Evolutionary conservation across 2,797 vertebrate genomes (phyloP).

Genomic region (Girardinus metallicus): DNA sequence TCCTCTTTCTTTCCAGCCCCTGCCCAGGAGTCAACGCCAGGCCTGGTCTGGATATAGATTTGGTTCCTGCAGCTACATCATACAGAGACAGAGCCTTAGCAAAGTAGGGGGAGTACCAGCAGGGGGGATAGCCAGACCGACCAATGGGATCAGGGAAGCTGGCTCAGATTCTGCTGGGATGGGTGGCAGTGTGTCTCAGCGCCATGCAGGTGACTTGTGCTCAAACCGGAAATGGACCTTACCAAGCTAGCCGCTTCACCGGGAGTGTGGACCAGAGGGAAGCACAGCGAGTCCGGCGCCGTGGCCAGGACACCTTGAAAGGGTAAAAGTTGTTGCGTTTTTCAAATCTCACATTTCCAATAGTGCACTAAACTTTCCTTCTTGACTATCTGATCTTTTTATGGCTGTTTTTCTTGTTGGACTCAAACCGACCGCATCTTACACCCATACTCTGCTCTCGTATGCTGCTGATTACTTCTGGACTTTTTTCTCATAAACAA

Average conservation of each 20-base stretch:
- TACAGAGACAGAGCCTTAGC: conserved; percentile 26
- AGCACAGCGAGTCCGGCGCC: conserved; percentile 86
- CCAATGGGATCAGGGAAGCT: conserved; percentile 84
- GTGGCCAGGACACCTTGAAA: conserved; percentile 90
- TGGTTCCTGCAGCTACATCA: conserved; percentile 41
- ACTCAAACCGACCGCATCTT: conserved; percentile 56
- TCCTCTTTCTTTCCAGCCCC: conserved; percentile 53
- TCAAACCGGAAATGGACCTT: conserved; percentile 78
- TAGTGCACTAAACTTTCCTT: conserved; percentile 7
- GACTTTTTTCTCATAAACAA: conserved; percentile 75
- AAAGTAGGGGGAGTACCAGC: conserved; percentile 25
- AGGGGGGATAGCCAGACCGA: conserved; percentile 64
- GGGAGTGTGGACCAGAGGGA: conserved; percentile 82
- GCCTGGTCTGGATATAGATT: conserved; percentile 64
- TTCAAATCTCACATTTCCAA: conserved; percentile 10
- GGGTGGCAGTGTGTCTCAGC: conserved; percentile 76
- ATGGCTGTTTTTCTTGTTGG: conserved; percentile 66
- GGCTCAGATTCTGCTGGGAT: conserved; percentile 87
- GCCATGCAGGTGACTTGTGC: conserved; percentile 61
- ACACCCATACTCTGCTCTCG: conserved; percentile 52
- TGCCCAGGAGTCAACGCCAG: conserved; percentile 68
- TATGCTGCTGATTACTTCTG: conserved; percentile 73
- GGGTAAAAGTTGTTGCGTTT: conserved; percentile 76
- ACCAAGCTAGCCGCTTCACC: conserved; percentile 82
- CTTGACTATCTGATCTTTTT: conserved; percentile 58